Evolutionary conservation across 2,797 vertebrate genomes (phyloP).

Genomic region (Poliocrania exsul): DNA sequence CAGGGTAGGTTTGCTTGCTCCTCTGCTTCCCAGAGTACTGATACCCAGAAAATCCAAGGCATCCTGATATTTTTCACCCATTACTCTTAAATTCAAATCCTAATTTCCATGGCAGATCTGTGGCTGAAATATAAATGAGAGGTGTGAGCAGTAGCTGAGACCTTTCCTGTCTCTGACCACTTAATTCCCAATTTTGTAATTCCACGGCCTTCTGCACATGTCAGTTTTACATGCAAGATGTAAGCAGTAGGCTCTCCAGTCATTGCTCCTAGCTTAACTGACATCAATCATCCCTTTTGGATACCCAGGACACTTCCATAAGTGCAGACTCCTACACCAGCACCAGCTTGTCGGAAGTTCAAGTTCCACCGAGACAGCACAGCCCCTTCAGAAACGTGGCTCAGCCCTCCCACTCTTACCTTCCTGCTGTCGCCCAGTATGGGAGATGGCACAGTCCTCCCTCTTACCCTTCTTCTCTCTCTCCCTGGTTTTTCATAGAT

Average conservation of each 20-base stretch:
- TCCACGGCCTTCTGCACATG: background rate
- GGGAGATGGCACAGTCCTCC: background rate
- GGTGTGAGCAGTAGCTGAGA: background rate
- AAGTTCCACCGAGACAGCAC: background rate
- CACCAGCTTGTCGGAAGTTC: background rate
- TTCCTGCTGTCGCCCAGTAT: fast-evolving
- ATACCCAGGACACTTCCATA: background rate
- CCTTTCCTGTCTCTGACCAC: background rate
- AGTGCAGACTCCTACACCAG: background rate
- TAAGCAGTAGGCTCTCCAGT: background rate
- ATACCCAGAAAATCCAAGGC: background rate
- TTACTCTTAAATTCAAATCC: background rate
- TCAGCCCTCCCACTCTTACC: background rate
- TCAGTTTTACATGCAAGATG: background rate
- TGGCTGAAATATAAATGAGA: background rate
- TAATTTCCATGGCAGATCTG: background rate
- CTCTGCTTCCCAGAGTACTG: background rate
- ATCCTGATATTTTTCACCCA: background rate
- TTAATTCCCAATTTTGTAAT: background rate
- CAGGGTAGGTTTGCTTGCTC: background rate
- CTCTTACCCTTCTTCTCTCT: background rate
- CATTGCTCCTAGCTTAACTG: background rate
- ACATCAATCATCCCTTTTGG: background rate
- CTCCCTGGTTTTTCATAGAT: fast-evolving
- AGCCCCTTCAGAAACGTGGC: background rate